phyloP scores from a whole-genome alignment of 2,797 vertebrate genomes.

The Triplophysa yarkandensis region DNA sequence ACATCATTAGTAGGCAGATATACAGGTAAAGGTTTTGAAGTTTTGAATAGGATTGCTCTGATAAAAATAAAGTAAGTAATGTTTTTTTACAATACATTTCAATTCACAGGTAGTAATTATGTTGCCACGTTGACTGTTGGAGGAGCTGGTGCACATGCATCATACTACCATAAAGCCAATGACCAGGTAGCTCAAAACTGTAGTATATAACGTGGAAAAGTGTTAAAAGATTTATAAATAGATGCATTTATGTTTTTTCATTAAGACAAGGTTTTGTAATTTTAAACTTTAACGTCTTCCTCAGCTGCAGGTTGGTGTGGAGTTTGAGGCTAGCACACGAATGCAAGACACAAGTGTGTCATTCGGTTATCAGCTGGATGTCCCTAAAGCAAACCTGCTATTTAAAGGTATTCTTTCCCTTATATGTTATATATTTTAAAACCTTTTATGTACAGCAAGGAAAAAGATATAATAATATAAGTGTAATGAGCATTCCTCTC shows the following conservation, averaged over 20 bases:
- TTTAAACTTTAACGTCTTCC: background rate
- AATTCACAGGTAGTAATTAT: constrained; percentile 77
- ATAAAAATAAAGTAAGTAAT: background rate
- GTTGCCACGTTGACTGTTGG: constrained; percentile 87
- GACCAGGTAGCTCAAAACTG: constrained; percentile 79
- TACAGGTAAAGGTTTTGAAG: constrained; percentile 72
- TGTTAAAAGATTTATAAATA: background rate
- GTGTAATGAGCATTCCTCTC: background rate
- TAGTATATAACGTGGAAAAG: background rate
- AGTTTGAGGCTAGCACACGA: constrained; percentile 87
- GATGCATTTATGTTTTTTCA: background rate
- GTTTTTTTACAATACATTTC: background rate
- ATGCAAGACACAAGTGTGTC: constrained; percentile 88
- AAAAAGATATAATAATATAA: background rate
- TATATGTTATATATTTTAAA: background rate
- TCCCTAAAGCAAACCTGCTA: constrained; percentile 89
- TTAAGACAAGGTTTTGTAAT: background rate
- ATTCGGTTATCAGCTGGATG: constrained; percentile 88
- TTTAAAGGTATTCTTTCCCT: constrained; percentile 84
- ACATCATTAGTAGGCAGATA: constrained; percentile 87
- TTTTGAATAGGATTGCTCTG: background rate
- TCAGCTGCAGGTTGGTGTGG: constrained; percentile 90
- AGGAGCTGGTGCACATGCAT: constrained; percentile 87
- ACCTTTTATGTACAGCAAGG: background rate
- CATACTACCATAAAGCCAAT: constrained; percentile 91